Evolutionary conservation across 2,888 invertebrate species (phyloP), one percentile per base, ranked within the genome.

Genomic region (Laothoe populi): DNA sequence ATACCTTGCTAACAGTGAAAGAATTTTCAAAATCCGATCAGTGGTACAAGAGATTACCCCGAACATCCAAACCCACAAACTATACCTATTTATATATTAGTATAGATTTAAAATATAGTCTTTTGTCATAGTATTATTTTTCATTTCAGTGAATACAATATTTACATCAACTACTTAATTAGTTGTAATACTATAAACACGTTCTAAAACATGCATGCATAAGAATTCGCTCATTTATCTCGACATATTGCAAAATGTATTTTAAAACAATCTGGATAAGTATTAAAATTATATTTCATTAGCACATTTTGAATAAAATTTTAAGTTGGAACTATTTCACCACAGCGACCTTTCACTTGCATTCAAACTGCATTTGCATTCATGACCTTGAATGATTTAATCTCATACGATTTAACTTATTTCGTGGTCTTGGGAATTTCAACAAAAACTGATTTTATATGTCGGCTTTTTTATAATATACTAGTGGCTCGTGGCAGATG

Each of bases 351-450:
- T 19, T 53, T 35, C 53, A 53, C 53, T 19, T 53, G 53, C 35
- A 35, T 19, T 4, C 11, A 23, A 53, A 53, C 53, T 53, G 53
- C 53, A 35, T 53, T 35, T 53, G 53, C 31, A 53, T 2, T 35
- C 10, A 11, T 35, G 19, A 53, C 53, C 53, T 53, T 35, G 35
- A 4, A 31, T 13, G n/a, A 5, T n/a, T 19, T 35, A 53, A 35
- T 53, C 26, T 11, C 16, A 53, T 4, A 35, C 53, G 35, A 11
- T 31, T 10, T 4, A 53, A 35, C 26, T 13, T 31, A 49, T n/a
- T 31, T 49, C 3, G 49, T 13, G 26, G n/a, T 16, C 11, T 24
- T n/a, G 24, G n/a, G 19, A 53, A 31, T 53, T 53, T 53, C 35
- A 35, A 19, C 31, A 19, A 53, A 53, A 53, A 19, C 19, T 35